These are phyloP conservation scores for Phrynocephalus guinanensis DNA, from an alignment of 2,797 vertebrate species.

Conservation along the genomic window DNA sequence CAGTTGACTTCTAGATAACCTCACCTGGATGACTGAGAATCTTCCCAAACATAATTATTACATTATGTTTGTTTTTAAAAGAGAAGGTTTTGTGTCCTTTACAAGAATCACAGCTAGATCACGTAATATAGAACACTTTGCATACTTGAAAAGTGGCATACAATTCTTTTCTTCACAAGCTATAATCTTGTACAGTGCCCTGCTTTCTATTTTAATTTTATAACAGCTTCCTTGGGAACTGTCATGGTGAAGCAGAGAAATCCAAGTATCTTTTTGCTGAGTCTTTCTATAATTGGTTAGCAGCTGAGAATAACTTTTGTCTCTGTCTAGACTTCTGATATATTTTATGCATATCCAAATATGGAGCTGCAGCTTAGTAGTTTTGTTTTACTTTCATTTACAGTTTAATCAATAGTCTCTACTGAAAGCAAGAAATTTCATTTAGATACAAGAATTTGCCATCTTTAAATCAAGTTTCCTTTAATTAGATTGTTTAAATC, in stretches of 20 bases:
- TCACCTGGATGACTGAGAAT: too few species aligned
- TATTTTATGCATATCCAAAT: background rate
- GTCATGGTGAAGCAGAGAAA: background rate
- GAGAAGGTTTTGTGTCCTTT: background rate
- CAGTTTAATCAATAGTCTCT: constrained; percentile 21
- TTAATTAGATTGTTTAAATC: constrained; percentile 41
- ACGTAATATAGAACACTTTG: too few species aligned
- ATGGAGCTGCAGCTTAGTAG: constrained; percentile 23
- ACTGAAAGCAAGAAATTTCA: background rate
- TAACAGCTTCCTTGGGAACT: background rate
- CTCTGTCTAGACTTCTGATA: background rate
- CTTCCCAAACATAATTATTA: background rate
- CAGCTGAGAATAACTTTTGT: background rate
- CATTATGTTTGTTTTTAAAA: too few species aligned
- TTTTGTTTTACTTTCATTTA: constrained; percentile 10
- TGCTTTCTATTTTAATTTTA: background rate
- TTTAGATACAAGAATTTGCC: constrained; percentile 12
- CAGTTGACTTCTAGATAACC: too few species aligned
- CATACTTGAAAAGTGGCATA: background rate
- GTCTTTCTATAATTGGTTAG: background rate
- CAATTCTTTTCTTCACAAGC: background rate
- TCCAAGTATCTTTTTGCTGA: background rate
- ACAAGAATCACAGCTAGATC: background rate
- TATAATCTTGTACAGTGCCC: background rate
- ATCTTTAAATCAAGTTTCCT: constrained; percentile 20